Percentiles rank a stretch among this genome's conserved stretches.
Evolutionary conservation across 2,888 invertebrate species (phyloP).

Genomic region (Disparrhopalites patrizii): DNA sequence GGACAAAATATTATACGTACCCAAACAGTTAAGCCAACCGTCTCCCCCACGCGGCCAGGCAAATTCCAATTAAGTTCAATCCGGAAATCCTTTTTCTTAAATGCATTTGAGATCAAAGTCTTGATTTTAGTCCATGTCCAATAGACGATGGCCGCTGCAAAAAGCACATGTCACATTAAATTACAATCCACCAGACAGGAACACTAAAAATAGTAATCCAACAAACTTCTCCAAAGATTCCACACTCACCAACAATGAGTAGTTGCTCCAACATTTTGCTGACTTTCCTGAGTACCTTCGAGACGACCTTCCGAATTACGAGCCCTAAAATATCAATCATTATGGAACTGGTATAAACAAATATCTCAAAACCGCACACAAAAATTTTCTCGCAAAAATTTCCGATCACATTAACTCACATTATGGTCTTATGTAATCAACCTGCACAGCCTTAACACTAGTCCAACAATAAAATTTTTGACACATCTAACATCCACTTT

Average conservation of each 20-base stretch:
- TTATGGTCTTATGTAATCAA: no score
- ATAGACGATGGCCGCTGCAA: constrained; percentile 5
- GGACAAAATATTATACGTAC: constrained; percentile 24
- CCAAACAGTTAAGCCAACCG: constrained; percentile 40
- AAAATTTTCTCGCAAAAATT: no score
- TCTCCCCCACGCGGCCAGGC: constrained; percentile 37
- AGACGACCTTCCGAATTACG: no score
- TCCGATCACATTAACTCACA: no score
- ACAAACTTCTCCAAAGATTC: background rate
- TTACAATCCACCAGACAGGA: no score
- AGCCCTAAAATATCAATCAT: no score
- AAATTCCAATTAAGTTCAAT: constrained; percentile 14
- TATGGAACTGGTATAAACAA: no score
- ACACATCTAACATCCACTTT: no score
- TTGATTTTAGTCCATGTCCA: constrained; percentile 8
- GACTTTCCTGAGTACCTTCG: background rate
- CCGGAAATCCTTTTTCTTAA: constrained; percentile 4
- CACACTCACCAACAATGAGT: constrained; percentile 4
- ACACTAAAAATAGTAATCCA: background rate
- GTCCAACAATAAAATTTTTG: no score
- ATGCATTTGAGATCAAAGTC: background rate
- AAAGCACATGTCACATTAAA: background rate
- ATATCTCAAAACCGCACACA: no score
- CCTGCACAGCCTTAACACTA: no score
- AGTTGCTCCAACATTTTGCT: constrained; percentile 10